A percentile compares a stretch with the other conserved stretches of the same genome.
phyloP scores from a whole-genome alignment of 2,113 vertebrate genomes.

The Albula glossodonta region DNA sequence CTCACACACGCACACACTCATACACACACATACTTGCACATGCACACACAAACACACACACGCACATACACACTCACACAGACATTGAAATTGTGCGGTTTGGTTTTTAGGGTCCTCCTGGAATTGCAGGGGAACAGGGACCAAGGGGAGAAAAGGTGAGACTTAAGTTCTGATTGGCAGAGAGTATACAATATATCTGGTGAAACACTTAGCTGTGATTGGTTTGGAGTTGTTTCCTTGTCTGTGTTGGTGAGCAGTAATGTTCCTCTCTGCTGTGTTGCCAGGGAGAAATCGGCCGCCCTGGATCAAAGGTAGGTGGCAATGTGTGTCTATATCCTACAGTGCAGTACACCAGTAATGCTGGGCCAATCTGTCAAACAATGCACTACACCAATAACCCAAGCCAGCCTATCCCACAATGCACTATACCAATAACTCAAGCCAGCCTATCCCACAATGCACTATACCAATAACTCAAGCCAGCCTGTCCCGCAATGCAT shows the following conservation, averaged over 20 bases:
- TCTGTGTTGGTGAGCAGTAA: neutral
- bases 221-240: neutral
- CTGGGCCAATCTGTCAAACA: neutral
- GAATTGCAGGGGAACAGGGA: constrained; percentile 85
- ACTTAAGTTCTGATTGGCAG: neutral
- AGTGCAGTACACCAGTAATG: too few species aligned
- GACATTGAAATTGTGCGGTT: constrained; percentile 6
- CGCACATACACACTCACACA: too few species aligned
- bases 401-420: too few species aligned
- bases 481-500: too few species aligned
- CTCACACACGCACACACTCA: too few species aligned
- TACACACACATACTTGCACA: too few species aligned
- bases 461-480: too few species aligned
- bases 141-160: constrained; percentile 93
- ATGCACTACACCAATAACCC: too few species aligned
- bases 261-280: constrained; percentile 43
- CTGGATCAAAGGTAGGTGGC: constrained; percentile 92
- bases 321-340: neutral
- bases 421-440: too few species aligned
- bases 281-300: constrained; percentile 96
- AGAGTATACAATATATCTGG: too few species aligned
- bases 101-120: constrained; percentile 81
- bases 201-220: neutral
- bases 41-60: too few species aligned
- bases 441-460: too few species aligned